Evolutionary conservation across 2,797 vertebrate genomes (phyloP), one percentile per base, ranked within the genome.

Genomic region (Synanceia verrucosa): DNA sequence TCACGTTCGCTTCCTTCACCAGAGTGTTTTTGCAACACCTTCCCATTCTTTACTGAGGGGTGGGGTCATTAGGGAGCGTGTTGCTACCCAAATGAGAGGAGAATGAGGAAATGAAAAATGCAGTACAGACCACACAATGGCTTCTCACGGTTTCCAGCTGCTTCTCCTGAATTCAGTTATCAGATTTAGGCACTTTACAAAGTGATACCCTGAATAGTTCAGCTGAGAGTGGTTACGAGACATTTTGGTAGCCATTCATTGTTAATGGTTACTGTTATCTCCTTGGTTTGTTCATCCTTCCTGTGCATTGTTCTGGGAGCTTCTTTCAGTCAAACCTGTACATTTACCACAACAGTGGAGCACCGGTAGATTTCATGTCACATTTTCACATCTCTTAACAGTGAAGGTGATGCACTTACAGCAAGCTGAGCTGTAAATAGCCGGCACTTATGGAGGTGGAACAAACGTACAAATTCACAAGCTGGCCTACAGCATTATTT

Each of bases 401-500:
- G 41, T 51, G 61, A 76, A 74, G 58, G 47, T 73, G 73, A 73
- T 64, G 56, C 33, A 53, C 65, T 66, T 64, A 64, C 47, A 74
- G 36, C n/a, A 76, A 81, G 68, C 82, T 51, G 53, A 81, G 65
- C 74, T 81, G 76, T 85, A 83, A 88, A 85, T 82, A 64, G 80
- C 63, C 63, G 62, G 51, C 63, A 81, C 51, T 47, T 65, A 81
- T 77, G 66, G 59, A 79, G 81, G 73, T 71, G 60, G 73, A 86
- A 83, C 84, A 88, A 82, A 86, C 53, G 72, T 79, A 69, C 73
- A 76, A 72, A 84, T 80, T 86, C 73, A 79, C 73, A 85, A 60
- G 73, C 65, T 86, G 70, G 79, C 84, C 85, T 68, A 56, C 76
- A 83, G 84, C 75, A 36, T 78, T 88, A 82, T 91, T 91, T 88